Percentiles rank a stretch among this genome's conserved stretches.
Evolutionary conservation across 2,113 vertebrate genomes (phyloP).

Genomic region (Hydrochoerus hydrochaeris): DNA sequence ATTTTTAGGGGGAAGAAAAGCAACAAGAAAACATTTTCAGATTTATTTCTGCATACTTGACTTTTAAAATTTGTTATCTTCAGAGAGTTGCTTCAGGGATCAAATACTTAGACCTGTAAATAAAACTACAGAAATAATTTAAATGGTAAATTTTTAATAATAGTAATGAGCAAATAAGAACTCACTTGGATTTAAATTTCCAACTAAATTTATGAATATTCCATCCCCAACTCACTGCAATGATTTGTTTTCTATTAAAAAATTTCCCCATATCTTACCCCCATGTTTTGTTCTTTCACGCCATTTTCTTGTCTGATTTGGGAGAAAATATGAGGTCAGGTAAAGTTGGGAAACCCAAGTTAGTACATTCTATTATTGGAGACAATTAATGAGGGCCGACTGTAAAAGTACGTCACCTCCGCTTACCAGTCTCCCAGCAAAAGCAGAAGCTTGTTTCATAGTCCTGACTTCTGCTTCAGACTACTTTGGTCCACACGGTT

Average conservation of each 20-base stretch:
- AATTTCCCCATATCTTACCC: background rate
- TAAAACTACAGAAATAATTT: background rate
- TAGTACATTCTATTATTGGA: background rate
- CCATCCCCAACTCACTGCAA: background rate
- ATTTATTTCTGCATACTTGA: constrained; percentile 44
- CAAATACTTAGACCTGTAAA: background rate
- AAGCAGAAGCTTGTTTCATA: background rate
- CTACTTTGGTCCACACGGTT: background rate
- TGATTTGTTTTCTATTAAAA: background rate
- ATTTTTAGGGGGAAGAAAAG: constrained; percentile 18
- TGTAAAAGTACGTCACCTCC: background rate
- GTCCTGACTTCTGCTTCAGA: background rate
- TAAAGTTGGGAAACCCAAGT: background rate
- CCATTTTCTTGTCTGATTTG: background rate
- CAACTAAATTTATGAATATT: background rate
- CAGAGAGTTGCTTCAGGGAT: background rate
- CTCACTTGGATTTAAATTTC: constrained; percentile 22
- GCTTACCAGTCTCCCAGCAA: too few relatives aligned
- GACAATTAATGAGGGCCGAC: fast-evolving
- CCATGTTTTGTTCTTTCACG: background rate
- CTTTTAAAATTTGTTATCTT: background rate
- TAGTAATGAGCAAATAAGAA: background rate
- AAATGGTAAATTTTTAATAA: background rate
- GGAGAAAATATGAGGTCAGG: background rate
- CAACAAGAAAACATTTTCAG: constrained; percentile 13